Evolutionary conservation across 1,140 invertebrate genomes (phyloP).

Genomic region (Pogonomyrmex barbatus): DNA sequence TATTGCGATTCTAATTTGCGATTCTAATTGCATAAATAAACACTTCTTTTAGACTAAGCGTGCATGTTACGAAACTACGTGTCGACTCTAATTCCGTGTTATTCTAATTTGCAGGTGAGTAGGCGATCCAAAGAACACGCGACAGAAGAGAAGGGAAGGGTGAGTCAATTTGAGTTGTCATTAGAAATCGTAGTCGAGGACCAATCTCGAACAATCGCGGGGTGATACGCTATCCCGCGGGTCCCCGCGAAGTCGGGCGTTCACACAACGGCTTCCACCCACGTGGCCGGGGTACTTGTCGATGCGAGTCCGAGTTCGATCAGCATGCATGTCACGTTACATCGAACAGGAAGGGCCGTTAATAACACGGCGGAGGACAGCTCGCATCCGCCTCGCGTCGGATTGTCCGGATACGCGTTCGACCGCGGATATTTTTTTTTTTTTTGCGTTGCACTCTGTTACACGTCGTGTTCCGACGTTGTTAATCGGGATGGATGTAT

Average conservation of each 20-base stretch:
- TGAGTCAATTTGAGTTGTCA: conserved; percentile 77
- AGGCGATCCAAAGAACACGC: conserved; percentile 80
- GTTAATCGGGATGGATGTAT: no score
- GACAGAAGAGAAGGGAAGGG: conserved; percentile 79
- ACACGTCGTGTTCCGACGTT: neutral
- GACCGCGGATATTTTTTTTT: neutral
- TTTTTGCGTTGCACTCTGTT: conserved; percentile 11
- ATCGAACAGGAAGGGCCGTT: conserved; percentile 64
- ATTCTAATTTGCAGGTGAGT: conserved; percentile 80
- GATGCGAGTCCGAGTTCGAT: conserved; percentile 59
- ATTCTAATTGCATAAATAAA: neutral
- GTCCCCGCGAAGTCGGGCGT: neutral
- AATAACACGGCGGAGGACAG: conserved; percentile 65
- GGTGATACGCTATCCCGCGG: conserved; percentile 20
- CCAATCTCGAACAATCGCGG: neutral
- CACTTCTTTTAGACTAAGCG: neutral
- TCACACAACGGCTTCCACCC: conserved; percentile 48
- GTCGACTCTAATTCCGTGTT: conserved; percentile 12
- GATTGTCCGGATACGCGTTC: conserved; percentile 25
- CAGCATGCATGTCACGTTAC: conserved; percentile 64
- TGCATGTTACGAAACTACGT: neutral
- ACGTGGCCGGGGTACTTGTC: conserved; percentile 48
- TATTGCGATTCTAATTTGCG: neutral
- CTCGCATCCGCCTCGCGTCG: conserved; percentile 50
- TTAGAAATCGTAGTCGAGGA: conserved; percentile 37